Conservation (phyloP, 2,888 invertebrate species). For the Chrysolina americana region DNA sequence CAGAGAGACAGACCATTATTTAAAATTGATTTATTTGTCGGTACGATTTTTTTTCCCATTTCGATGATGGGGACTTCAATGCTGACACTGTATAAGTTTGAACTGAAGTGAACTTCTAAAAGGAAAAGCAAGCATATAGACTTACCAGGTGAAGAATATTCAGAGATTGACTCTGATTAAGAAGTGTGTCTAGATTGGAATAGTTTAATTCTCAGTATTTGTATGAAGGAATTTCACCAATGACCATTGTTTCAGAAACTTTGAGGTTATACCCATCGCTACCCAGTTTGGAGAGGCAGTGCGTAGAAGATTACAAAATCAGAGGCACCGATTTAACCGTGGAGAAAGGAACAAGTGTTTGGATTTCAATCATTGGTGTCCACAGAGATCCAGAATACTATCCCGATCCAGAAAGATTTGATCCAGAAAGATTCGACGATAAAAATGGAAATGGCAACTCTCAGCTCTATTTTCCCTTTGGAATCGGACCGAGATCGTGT, state of each 20-base stretch:
- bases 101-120: too few species aligned
- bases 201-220: not conserved
- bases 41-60: too few species aligned
- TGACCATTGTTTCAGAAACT: slow-evolving; percentile 20
- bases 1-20: too few species aligned
- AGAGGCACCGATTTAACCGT: slow-evolving; percentile 19
- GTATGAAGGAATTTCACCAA: not conserved
- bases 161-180: too few species aligned
- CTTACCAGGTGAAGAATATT: too few species aligned
- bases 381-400: slow-evolving; percentile 24
- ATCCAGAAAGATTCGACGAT: slow-evolving; percentile 18
- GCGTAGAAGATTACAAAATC: slow-evolving; percentile 22
- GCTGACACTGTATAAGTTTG: too few species aligned
- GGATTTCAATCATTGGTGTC: slow-evolving; percentile 20
- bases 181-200: not conserved
- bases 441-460: slow-evolving; percentile 3
- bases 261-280: slow-evolving; percentile 14
- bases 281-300: slow-evolving; percentile 5
- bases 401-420: slow-evolving; percentile 11
- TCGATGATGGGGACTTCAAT: too few species aligned
- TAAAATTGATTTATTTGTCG: too few species aligned
- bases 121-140: too few species aligned
- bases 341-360: slow-evolving; percentile 22
- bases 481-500: slow-evolving; percentile 21
- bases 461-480: slow-evolving; percentile 19